Percentiles rank a stretch among this genome's conserved stretches.
Conservation (phyloP, 2,113 vertebrate genomes). For the Lepus europaeus region DNA sequence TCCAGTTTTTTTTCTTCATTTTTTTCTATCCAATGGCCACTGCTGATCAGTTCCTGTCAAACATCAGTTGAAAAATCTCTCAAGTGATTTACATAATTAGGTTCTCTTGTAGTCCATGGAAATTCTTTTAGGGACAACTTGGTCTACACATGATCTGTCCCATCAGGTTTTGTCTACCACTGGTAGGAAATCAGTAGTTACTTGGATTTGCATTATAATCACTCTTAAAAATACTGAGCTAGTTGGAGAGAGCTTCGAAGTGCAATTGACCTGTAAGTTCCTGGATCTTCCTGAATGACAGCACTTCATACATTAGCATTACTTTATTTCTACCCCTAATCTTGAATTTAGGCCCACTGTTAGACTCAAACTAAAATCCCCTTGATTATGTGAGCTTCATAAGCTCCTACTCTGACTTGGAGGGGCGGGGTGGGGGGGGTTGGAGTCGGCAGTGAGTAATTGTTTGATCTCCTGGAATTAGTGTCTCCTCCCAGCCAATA, state of each 20-base stretch:
- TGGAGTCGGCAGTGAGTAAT: too few relatives aligned
- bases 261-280: slow-evolving; percentile 49
- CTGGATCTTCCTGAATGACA: not conserved
- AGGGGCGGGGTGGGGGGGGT: too few relatives aligned
- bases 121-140: not conserved
- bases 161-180: not conserved
- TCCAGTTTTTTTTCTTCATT: not conserved
- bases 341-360: not conserved
- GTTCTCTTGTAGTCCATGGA: slow-evolving; percentile 36
- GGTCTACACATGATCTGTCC: not conserved
- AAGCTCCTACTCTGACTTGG: not conserved
- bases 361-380: not conserved
- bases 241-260: not conserved
- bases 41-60: slow-evolving; percentile 11
- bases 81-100: slow-evolving; percentile 26
- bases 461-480: not conserved
- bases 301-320: not conserved
- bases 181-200: not conserved
- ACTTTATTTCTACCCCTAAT: not conserved
- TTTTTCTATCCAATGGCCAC: not conserved
- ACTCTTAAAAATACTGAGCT: not conserved
- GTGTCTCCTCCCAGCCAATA: not conserved
- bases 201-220: not conserved
- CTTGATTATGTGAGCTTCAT: not conserved
- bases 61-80: slow-evolving; percentile 10